A percentile compares a stretch with the other conserved stretches of the same genome.
Conservation (phyloP, 1,140 invertebrate genomes). For the Drosophila triauraria region DNA sequence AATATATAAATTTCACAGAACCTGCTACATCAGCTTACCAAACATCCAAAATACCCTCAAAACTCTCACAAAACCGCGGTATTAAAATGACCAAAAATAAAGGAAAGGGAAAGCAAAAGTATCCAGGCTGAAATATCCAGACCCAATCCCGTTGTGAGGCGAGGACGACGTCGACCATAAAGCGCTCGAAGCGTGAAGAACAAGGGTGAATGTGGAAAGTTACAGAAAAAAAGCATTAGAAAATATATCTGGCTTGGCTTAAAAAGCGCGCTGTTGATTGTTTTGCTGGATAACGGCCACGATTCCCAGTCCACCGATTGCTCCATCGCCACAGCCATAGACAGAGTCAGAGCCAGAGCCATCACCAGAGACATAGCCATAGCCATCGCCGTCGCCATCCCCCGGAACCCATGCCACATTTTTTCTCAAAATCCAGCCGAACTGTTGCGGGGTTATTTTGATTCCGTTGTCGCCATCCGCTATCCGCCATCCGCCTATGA, state of each 20-base stretch:
- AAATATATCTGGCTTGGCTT: slow-evolving; percentile 82
- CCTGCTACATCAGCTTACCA: not conserved
- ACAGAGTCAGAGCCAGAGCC: slow-evolving; percentile 44
- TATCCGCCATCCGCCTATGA: slow-evolving; percentile 54
- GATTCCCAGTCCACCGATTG: slow-evolving; percentile 29
- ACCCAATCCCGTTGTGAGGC: slow-evolving; percentile 54
- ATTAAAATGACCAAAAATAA: slow-evolving; percentile 15
- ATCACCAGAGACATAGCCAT: slow-evolving; percentile 6
- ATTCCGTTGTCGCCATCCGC: slow-evolving; percentile 60
- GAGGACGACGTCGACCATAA: slow-evolving; percentile 57
- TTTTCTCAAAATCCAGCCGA: slow-evolving; percentile 12
- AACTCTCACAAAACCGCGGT: not conserved
- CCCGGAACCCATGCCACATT: slow-evolving; percentile 2
- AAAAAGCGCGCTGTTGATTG: slow-evolving; percentile 83
- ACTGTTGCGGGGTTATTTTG: slow-evolving; percentile 57
- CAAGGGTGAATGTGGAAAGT: slow-evolving; percentile 81
- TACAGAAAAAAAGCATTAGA: slow-evolving; percentile 83
- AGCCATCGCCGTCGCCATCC: not conserved
- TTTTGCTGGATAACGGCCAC: slow-evolving; percentile 80
- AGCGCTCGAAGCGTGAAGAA: slow-evolving; percentile 82
- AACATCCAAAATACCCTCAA: slow-evolving; percentile 17
- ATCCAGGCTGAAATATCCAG: slow-evolving; percentile 57
- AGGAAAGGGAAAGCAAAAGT: slow-evolving; percentile 29
- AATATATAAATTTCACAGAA: slow-evolving; percentile 6
- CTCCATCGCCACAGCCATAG: slow-evolving; percentile 3